A percentile compares a stretch with the other conserved stretches of the same genome.
These are phyloP conservation scores for Phasia obesa DNA, from an alignment of 2,888 invertebrate genomes.

Conservation along the genomic window DNA sequence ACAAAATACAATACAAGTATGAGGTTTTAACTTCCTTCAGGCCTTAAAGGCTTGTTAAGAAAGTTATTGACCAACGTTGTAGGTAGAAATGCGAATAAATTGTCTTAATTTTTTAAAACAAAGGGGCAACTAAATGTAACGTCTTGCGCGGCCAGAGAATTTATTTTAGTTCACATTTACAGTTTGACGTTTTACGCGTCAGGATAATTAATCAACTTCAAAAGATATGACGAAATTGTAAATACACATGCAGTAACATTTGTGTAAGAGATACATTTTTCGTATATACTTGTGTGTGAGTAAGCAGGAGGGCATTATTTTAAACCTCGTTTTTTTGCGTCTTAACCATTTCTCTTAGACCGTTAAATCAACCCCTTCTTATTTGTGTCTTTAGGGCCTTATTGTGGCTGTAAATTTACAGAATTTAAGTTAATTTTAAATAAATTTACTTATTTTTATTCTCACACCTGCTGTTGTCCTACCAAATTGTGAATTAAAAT, in stretches of 20 bases:
- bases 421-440: slow-evolving; percentile 67
- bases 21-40: neutral
- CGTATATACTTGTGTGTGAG: neutral
- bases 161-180: slow-evolving; percentile 48
- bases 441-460: slow-evolving; percentile 67
- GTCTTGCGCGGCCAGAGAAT: slow-evolving; percentile 6
- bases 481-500: slow-evolving; percentile 20
- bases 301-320: slow-evolving; percentile 5
- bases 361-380: slow-evolving; percentile 41
- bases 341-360: neutral
- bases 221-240: slow-evolving; percentile 76
- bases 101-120: slow-evolving; percentile 49
- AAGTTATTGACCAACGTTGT: slow-evolving; percentile 44
- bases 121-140: slow-evolving; percentile 35
- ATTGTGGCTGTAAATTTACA: slow-evolving; percentile 16
- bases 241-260: slow-evolving; percentile 48
- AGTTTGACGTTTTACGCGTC: slow-evolving; percentile 68
- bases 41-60: slow-evolving; percentile 29
- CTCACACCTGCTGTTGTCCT: slow-evolving; percentile 75
- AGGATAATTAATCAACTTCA: slow-evolving; percentile 79
- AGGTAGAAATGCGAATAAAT: slow-evolving; percentile 1
- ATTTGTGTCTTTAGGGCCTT: neutral
- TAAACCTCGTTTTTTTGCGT: slow-evolving; percentile 7
- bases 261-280: slow-evolving; percentile 24
- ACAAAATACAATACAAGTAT: neutral